Percentiles rank a stretch among this genome's conserved stretches.
These are phyloP conservation scores for Parazoanthus atlanticus DNA, from an alignment of 92 coral and sea anemone genomes.

Conservation along the genomic window DNA sequence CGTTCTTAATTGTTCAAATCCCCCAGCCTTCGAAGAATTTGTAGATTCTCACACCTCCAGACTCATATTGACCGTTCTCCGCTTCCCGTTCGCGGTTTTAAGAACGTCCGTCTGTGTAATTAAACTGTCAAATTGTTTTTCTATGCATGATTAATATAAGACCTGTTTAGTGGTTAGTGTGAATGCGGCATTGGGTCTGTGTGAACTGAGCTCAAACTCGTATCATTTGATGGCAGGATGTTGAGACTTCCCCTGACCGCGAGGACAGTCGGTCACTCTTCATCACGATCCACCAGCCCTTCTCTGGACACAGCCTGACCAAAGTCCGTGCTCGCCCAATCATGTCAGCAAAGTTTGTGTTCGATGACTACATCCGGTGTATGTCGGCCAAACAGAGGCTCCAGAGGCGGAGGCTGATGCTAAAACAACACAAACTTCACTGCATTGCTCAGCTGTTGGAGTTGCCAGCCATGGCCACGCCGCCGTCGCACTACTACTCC, in stretches of 20 bases:
- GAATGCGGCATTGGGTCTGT: neutral
- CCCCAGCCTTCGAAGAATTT: too few species aligned
- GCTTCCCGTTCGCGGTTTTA: too few species aligned
- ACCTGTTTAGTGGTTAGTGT: too few species aligned
- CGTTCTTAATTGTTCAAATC: too few species aligned
- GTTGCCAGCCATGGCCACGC: slow-evolving; percentile 96
- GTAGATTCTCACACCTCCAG: too few species aligned
- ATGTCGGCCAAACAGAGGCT: slow-evolving; percentile 98
- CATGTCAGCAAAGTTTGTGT: slow-evolving; percentile 94
- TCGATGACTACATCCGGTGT: slow-evolving; percentile 99
- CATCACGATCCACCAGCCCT: slow-evolving; percentile 98
- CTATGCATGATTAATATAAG: too few species aligned
- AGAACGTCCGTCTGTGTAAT: too few species aligned
- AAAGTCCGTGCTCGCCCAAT: slow-evolving; percentile 92
- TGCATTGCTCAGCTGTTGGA: slow-evolving; percentile 95
- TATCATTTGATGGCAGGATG: slow-evolving; percentile 71
- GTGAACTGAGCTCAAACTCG: neutral
- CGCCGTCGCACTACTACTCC: slow-evolving; percentile 86
- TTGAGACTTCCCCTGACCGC: slow-evolving; percentile 95
- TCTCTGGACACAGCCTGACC: slow-evolving; percentile 84
- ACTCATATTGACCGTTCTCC: too few species aligned
- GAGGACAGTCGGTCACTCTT: slow-evolving; percentile 99
- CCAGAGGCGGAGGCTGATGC: slow-evolving; percentile 90
- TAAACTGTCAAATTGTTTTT: too few species aligned
- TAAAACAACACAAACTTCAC: slow-evolving; percentile 93